Evolutionary conservation across 2,113 vertebrate species (phyloP), one percentile per base, ranked within the genome.

Genomic region (Dendrocopos noguchii): DNA sequence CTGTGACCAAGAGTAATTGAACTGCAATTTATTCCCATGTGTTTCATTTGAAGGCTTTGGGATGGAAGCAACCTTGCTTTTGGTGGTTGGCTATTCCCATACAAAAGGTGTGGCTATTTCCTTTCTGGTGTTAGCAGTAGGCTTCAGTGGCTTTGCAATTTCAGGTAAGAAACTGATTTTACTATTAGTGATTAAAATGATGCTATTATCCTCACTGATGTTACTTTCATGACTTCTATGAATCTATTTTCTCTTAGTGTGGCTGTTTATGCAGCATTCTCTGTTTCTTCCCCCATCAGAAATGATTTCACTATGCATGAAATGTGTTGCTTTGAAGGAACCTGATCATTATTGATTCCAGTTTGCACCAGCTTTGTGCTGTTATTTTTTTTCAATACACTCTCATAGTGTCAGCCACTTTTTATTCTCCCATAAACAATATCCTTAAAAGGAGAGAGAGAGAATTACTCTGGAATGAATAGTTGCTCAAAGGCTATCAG

Each of bases 91-190:
- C 47, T 99, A 98, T 95, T 99, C 99, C 86, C 99, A 99, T 87
- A 99, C 99, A 64, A 98, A 98, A 91, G 98, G 97, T 6, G 98
- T 99, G 60, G 98, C 99, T 68, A 99, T 99, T 95, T 98, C 99
- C 78, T 99, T 99, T 94, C 97, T 99, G 36, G 98, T 99, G 63
- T 97, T 99, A 84, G 99, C 99, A 50, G 99, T 99, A 33, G 99
- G 99, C 72, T 99, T 99, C 94, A 99, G 99, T 50, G 99, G 99
- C 94, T 99, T 99, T 93, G 99, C 99, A 90, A 99, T 99, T 97
- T 99, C 99, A 98, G 99, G 99, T 99, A 98, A 96, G 78, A 80
- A 28, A 39, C 42, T 72, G 18, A 4, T 77, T 91, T 87, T 60
- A n/a, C 25, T 75, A 4, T 61, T 86, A 20, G 15, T 72, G 13